phyloP scores from a whole-genome alignment of 2,888 invertebrate species.

The Rambutsinella grinnellia region DNA sequence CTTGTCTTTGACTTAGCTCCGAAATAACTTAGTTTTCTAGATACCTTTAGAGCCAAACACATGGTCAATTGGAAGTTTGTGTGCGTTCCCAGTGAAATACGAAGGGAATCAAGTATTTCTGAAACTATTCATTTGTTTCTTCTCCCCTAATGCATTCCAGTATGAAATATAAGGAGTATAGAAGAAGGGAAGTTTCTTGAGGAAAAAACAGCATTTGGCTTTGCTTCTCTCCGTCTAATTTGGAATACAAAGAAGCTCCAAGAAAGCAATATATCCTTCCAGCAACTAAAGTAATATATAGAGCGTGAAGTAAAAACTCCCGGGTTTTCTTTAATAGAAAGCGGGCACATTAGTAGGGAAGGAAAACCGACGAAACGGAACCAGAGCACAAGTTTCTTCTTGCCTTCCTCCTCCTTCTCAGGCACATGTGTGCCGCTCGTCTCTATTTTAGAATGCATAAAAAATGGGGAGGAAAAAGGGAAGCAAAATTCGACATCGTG shows the following conservation, averaged over 20 bases:
- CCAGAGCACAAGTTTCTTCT: slow-evolving; percentile 12
- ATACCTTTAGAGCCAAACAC: too few species aligned
- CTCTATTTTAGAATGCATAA: slow-evolving; percentile 14
- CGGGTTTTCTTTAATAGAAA: slow-evolving; percentile 24
- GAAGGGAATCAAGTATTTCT: too few species aligned
- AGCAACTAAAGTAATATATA: slow-evolving; percentile 53
- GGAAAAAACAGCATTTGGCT: slow-evolving; percentile 8
- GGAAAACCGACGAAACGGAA: slow-evolving; percentile 36
- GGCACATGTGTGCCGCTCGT: slow-evolving; percentile 26
- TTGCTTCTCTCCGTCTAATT: slow-evolving; percentile 32
- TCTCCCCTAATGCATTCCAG: too few species aligned
- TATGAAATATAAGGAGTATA: too few species aligned
- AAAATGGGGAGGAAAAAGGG: slow-evolving; percentile 5
- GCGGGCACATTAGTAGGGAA: slow-evolving; percentile 12
- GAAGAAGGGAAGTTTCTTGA: too few species aligned
- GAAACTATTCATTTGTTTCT: too few species aligned
- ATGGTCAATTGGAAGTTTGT: too few species aligned
- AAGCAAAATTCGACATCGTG: too few species aligned
- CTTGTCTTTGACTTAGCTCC: too few species aligned
- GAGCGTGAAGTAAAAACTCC: slow-evolving; percentile 58
- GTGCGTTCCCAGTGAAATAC: too few species aligned
- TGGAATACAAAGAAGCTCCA: slow-evolving; percentile 60
- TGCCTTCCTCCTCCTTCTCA: slow-evolving; percentile 6
- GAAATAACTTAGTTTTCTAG: too few species aligned
- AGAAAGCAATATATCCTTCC: slow-evolving; percentile 50